Conservation (phyloP, 2,797 vertebrate genomes). For the Tamandua tetradactyla region DNA sequence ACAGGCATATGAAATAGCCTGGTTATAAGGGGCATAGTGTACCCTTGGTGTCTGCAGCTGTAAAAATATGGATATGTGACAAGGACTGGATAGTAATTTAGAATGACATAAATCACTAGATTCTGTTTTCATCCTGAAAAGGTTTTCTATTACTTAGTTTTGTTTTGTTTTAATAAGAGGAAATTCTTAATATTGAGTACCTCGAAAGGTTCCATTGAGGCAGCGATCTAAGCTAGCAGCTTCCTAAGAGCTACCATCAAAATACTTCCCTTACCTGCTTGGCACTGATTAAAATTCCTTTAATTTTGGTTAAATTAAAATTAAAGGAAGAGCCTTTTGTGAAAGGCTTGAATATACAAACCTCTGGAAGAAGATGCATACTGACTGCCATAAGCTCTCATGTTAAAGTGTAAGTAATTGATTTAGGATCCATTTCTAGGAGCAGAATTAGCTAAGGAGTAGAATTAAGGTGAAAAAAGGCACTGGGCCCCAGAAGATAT, state of each 20-base stretch:
- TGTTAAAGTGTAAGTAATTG: not conserved
- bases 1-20: not conserved
- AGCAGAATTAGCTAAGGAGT: not conserved
- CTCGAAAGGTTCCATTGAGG: not conserved
- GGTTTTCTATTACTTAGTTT: not conserved
- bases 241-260: not conserved
- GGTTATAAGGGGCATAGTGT: not conserved
- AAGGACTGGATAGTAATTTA: not conserved
- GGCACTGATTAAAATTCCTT: not conserved
- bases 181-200: not conserved
- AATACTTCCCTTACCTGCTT: not conserved
- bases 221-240: not conserved
- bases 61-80: not conserved
- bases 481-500: not conserved
- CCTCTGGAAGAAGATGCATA: not conserved
- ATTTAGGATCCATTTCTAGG: not conserved
- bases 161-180: slow-evolving; percentile 15
- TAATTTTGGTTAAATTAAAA: no score
- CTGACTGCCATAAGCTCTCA: not conserved
- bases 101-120: not conserved
- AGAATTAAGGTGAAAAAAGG: not conserved
- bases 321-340: not conserved
- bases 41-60: not conserved
- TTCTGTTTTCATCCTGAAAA: not conserved
- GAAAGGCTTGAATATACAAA: not conserved